A percentile compares a stretch with the other conserved stretches of the same genome.
Conservation (phyloP, 2,797 vertebrate species). For the Enteromius argenteus region DNA sequence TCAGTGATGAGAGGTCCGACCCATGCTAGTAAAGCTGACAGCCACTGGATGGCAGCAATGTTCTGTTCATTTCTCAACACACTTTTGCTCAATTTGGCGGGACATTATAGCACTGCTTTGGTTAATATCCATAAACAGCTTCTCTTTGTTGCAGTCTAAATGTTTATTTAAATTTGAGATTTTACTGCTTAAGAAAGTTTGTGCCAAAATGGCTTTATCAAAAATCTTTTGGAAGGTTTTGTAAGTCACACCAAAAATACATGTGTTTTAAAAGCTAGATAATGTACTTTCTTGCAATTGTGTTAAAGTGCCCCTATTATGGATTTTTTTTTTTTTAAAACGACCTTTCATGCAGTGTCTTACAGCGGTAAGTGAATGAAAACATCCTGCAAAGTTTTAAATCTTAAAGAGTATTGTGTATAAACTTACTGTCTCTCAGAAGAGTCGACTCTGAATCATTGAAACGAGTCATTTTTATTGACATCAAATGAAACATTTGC, state of each 20-base stretch:
- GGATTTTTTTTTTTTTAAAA: too few relatives aligned
- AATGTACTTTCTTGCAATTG: constrained; percentile 60
- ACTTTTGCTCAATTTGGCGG: constrained; percentile 32
- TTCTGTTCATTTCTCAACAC: constrained; percentile 54
- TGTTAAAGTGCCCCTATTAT: constrained; percentile 52
- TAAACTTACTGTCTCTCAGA: too few relatives aligned
- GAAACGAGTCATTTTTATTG: too few relatives aligned
- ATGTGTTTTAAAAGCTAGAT: constrained; percentile 57
- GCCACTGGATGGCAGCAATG: constrained; percentile 92
- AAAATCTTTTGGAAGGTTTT: constrained; percentile 62
- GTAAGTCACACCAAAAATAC: constrained; percentile 57
- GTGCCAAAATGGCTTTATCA: constrained; percentile 57
- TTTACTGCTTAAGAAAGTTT: constrained; percentile 72
- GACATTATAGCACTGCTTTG: constrained; percentile 68
- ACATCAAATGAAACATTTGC: too few relatives aligned
- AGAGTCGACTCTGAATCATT: too few relatives aligned
- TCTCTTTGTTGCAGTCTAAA: constrained; percentile 60
- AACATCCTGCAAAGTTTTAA: too few relatives aligned
- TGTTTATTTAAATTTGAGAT: constrained; percentile 70
- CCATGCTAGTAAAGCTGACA: constrained; percentile 1
- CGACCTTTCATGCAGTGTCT: too few relatives aligned
- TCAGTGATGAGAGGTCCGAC: neutral
- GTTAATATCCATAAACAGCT: constrained; percentile 74
- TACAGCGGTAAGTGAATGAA: too few relatives aligned
- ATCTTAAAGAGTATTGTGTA: too few relatives aligned